These are phyloP conservation scores for Sericinus montela DNA, from an alignment of 2,888 invertebrate species.

Conservation along the genomic window DNA sequence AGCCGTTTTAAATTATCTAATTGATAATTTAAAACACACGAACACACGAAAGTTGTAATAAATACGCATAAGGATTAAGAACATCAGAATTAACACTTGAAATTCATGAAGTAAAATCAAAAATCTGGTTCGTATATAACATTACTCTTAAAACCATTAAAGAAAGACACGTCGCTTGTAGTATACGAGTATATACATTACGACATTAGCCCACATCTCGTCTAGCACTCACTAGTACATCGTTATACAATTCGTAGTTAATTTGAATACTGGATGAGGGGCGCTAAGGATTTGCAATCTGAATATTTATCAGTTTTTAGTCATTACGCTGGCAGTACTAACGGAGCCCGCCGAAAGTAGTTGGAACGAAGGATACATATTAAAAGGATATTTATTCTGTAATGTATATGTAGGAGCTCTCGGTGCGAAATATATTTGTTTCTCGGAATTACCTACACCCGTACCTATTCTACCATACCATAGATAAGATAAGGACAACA, in stretches of 20 bases:
- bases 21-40: no score
- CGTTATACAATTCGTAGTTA: conserved; percentile 12
- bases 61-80: no score
- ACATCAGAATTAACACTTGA: no score
- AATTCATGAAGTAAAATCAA: not conserved
- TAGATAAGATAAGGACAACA: no score
- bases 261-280: conserved; percentile 20
- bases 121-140: no score
- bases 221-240: conserved; percentile 2
- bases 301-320: conserved; percentile 15
- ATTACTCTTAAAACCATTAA: not conserved
- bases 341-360: conserved; percentile 5
- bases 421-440: no score
- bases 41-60: no score
- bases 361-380: conserved; percentile 4
- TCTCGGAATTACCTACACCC: no score
- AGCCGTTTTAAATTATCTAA: no score
- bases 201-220: conserved; percentile 14
- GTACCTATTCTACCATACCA: no score
- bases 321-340: conserved; percentile 14
- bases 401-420: not conserved
- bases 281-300: conserved; percentile 19
- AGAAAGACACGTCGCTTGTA: not conserved
- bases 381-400: conserved; percentile 7
- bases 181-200: conserved; percentile 8